phyloP scores from a whole-genome alignment of 2,113 vertebrate genomes.

The Scomber colias region DNA sequence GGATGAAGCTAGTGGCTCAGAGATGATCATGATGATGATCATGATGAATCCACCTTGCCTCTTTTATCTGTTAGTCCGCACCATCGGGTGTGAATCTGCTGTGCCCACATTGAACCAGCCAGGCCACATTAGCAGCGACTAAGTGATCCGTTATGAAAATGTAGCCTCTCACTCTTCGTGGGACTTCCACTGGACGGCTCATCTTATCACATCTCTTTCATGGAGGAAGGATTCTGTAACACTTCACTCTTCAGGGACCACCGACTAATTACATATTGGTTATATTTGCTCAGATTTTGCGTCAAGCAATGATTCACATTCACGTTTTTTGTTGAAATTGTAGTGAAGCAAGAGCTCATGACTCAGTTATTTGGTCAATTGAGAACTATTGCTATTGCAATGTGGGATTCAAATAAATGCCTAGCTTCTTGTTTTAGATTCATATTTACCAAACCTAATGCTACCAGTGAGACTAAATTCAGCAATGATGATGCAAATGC shows the following conservation, averaged over 20 bases:
- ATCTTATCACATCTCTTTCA: constrained; percentile 20
- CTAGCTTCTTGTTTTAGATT: too few species aligned
- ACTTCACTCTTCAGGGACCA: background rate
- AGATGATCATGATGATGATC: constrained; percentile 24
- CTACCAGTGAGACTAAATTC: background rate
- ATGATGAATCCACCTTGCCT: constrained; percentile 42
- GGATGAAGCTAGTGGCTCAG: background rate
- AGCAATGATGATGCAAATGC: background rate
- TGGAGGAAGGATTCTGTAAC: constrained; percentile 13
- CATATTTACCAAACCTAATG: background rate
- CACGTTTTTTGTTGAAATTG: background rate
- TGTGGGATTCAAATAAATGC: background rate
- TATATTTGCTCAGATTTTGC: background rate
- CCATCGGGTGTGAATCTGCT: constrained; percentile 60
- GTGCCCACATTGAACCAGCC: constrained; percentile 57
- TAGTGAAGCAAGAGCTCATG: background rate
- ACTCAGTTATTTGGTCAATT: background rate
- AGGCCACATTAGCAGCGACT: constrained; percentile 54
- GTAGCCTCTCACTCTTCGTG: constrained; percentile 36
- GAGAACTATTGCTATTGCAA: too few species aligned
- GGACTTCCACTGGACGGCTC: constrained; percentile 22
- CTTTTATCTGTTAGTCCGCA: constrained; percentile 44
- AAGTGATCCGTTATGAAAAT: constrained; percentile 55
- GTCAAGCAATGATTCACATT: background rate
- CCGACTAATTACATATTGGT: background rate